Conservation (phyloP, 2,888 invertebrate genomes). For the Drosophila maculinotata region DNA sequence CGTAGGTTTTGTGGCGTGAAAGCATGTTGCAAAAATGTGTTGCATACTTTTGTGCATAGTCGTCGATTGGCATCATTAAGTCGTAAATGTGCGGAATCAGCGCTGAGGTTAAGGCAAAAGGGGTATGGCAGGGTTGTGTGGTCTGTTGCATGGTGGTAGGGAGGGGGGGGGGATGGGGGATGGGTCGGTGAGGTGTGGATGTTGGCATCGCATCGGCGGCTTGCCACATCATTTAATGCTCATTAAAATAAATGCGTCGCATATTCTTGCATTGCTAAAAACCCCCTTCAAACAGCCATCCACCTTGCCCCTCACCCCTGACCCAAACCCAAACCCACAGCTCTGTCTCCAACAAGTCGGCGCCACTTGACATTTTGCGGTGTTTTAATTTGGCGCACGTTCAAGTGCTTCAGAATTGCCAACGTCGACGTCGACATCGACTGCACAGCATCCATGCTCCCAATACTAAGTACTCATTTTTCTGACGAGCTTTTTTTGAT, state of each 20-base stretch:
- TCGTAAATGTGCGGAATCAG: slow-evolving; percentile 63
- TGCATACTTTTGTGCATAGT: slow-evolving; percentile 70
- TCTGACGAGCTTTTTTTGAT: background rate
- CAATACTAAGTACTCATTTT: slow-evolving; percentile 25
- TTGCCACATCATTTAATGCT: slow-evolving; percentile 77
- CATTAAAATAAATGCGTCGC: slow-evolving; percentile 73
- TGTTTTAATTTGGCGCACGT: slow-evolving; percentile 75
- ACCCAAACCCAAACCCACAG: background rate
- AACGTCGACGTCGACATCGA: slow-evolving; percentile 8
- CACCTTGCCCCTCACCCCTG: background rate
- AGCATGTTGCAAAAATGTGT: slow-evolving; percentile 61
- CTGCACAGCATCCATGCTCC: slow-evolving; percentile 1
- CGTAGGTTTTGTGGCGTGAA: slow-evolving; percentile 4
- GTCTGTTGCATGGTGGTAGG: background rate
- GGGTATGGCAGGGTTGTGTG: background rate
- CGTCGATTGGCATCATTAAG: slow-evolving; percentile 76
- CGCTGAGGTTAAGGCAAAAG: no score
- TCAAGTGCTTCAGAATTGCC: slow-evolving; percentile 63
- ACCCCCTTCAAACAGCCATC: background rate
- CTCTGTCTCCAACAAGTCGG: slow-evolving; percentile 41
- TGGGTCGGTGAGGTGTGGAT: background rate
- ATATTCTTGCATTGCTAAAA: slow-evolving; percentile 36
- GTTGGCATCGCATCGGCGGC: slow-evolving; percentile 33
- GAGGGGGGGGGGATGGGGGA: accelerated
- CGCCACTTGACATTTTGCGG: slow-evolving; percentile 74